Percentiles rank a stretch among this genome's conserved stretches.
phyloP scores from a whole-genome alignment of 2,113 vertebrate species.

The Pluvialis apricaria region DNA sequence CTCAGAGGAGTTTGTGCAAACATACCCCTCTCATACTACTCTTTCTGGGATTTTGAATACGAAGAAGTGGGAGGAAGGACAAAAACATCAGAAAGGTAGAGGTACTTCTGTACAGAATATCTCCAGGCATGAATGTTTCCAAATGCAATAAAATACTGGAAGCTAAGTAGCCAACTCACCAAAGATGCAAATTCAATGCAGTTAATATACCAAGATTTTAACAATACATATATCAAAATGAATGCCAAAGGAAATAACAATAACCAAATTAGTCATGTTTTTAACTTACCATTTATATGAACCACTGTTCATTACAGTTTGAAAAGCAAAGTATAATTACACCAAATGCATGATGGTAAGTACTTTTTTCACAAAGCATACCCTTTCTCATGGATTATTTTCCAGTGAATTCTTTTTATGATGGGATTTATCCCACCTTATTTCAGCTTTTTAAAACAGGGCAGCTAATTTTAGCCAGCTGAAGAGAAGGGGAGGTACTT shows the following conservation, averaged over 20 bases:
- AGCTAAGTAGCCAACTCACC: background rate
- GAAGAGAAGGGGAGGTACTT: background rate
- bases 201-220: background rate
- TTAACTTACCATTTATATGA: background rate
- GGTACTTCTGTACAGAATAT: background rate
- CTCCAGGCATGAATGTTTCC: background rate
- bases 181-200: background rate
- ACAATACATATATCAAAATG: background rate
- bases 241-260: background rate
- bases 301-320: background rate
- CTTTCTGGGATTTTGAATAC: background rate
- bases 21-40: background rate
- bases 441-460: background rate
- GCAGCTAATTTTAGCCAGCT: slow-evolving; percentile 1
- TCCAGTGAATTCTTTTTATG: background rate
- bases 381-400: background rate
- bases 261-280: background rate
- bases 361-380: background rate
- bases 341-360: background rate
- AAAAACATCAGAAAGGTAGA: background rate
- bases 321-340: slow-evolving; percentile 10
- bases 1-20: background rate
- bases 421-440: background rate
- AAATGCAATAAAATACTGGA: background rate
- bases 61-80: background rate